Conservation (phyloP, 2,797 vertebrate species). For the Onychomys torridus region DNA sequence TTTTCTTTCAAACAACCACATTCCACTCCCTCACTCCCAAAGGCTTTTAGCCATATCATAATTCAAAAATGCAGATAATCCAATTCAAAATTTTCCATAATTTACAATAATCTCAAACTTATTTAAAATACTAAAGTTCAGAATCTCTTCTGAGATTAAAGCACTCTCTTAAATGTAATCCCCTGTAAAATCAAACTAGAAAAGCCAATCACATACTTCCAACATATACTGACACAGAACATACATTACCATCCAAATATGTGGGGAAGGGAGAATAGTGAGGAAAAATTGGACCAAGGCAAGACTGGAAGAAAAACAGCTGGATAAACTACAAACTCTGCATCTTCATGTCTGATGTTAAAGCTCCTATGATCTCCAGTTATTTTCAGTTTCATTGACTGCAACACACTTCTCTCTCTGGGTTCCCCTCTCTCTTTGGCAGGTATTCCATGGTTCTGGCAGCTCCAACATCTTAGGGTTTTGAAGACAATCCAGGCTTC, state of each 20-base stretch:
- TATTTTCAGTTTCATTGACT: neutral
- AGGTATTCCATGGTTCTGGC: neutral
- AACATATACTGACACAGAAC: neutral
- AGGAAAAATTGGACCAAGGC: neutral
- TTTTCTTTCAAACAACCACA: neutral
- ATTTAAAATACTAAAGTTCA: neutral
- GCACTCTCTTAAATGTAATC: neutral
- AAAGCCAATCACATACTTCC: neutral
- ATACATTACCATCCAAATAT: neutral
- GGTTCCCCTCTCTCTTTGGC: neutral
- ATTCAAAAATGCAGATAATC: neutral
- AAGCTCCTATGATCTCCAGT: neutral
- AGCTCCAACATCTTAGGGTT: neutral
- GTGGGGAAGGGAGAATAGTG: neutral
- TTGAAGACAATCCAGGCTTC: neutral
- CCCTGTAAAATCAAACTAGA: neutral
- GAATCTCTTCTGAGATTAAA: neutral
- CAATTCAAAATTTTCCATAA: neutral
- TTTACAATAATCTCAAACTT: neutral
- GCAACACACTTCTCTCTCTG: neutral
- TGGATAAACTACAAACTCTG: neutral
- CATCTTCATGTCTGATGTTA: neutral
- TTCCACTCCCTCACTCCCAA: neutral
- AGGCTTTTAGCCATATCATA: neutral
- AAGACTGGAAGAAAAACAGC: neutral